Evolutionary conservation across 2,888 invertebrate genomes (phyloP).

Genomic region (Octodonta nipae): DNA sequence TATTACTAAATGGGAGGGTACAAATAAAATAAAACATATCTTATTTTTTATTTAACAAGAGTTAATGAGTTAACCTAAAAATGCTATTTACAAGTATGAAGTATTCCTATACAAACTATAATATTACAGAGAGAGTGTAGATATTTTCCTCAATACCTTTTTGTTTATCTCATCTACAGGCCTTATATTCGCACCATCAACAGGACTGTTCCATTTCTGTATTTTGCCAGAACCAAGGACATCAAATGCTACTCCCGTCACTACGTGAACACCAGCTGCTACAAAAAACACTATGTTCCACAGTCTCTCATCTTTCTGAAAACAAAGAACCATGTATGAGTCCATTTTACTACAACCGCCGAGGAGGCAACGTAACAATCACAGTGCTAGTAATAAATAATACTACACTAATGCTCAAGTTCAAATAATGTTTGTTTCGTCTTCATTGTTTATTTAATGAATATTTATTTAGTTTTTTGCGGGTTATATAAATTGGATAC

Average conservation of each 20-base stretch:
- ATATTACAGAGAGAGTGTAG: too few relatives aligned
- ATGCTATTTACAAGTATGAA: too few relatives aligned
- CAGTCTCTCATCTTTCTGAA: slow-evolving; percentile 47
- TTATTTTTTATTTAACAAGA: too few relatives aligned
- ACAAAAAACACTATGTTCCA: slow-evolving; percentile 68
- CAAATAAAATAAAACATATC: too few relatives aligned
- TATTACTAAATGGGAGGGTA: too few relatives aligned
- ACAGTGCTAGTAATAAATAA: background rate
- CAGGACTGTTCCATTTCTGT: slow-evolving; percentile 12
- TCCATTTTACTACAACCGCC: background rate
- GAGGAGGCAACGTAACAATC: background rate
- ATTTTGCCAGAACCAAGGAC: slow-evolving; percentile 13
- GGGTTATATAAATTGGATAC: too few relatives aligned
- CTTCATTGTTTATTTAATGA: too few relatives aligned
- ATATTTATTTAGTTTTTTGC: too few relatives aligned
- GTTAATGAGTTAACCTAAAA: too few relatives aligned
- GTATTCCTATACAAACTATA: too few relatives aligned
- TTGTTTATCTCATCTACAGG: background rate
- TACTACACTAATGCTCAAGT: background rate
- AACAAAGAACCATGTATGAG: slow-evolving; percentile 12
- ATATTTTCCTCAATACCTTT: background rate
- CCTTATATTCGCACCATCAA: background rate
- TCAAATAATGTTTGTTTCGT: too few relatives aligned
- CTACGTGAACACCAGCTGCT: slow-evolving; percentile 18
- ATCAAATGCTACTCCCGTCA: slow-evolving; percentile 10